Evolutionary conservation across 92 coral and sea anemone species (phyloP), one percentile per base, ranked within the genome.

Genomic region (Porites divaricata): DNA sequence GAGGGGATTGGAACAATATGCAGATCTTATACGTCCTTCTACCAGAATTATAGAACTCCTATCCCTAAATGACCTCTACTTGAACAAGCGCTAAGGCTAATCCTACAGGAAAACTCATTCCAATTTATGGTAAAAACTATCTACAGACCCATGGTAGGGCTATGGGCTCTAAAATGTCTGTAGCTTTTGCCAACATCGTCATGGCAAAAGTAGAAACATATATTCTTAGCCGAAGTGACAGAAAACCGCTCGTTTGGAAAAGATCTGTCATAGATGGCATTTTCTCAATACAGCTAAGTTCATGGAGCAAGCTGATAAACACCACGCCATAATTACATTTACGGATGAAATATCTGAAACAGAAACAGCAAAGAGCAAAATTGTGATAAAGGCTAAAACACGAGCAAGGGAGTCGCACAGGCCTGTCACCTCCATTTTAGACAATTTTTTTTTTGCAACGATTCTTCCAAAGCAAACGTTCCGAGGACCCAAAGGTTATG

Each of bases 1-100:
- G 66, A 85, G 59, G 78, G 85, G 51, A 69, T 78, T 12, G 17
- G 66, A 14, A 62, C 65, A 54, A 79, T 70, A 63, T 85, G 89
- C 67, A 62, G 21, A 16, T 16, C 67, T 1, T 1, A 62, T 1
- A 62, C 17, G 2, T 1, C 17, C 17, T 62, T 62, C 21, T 62
- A 62, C 67, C 17, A 21, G 19, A 62, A 62, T n/a, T n/a, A n/a
- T 62, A 62, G 2, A 16, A 1, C 67, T 62, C 67, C 67, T 62
- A 62, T 62, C 67, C 67, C 67, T 16, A 16, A 25, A 25, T 25
- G 17, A 62, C 67, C 16, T 62, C 21, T 62, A 15, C 67, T 62
- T 20, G 21, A 20, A 62, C 17, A 62, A 25, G 28, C 1, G 28
- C 28, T 1, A 25, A 25, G 28, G 1, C 28, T 25, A 25, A 25